These are phyloP conservation scores for Dendronephthya gigantea DNA, from an alignment of 64 coral and sea anemone species.

Conservation along the genomic window DNA sequence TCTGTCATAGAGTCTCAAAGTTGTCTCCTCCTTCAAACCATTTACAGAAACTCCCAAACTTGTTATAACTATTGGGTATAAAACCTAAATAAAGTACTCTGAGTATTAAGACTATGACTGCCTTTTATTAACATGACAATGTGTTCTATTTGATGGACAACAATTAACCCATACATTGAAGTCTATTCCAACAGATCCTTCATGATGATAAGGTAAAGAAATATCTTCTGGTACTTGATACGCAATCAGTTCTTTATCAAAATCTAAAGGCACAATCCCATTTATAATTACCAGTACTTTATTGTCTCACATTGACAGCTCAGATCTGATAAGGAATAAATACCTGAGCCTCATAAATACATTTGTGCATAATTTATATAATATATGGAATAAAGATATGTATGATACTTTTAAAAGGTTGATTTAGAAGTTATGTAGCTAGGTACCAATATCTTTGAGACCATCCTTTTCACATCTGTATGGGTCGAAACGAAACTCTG, in stretches of 20 bases:
- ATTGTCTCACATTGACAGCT: too few relatives aligned
- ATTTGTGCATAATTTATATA: not conserved
- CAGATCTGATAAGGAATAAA: too few relatives aligned
- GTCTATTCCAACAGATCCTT: constrained; percentile 69
- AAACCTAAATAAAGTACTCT: constrained; percentile 46
- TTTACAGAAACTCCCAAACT: constrained; percentile 83
- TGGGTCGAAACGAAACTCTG: constrained; percentile 51
- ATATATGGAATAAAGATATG: not conserved
- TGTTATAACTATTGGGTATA: constrained; percentile 59
- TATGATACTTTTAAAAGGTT: not conserved
- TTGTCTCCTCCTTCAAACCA: constrained; percentile 56
- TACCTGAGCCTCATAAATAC: too few relatives aligned
- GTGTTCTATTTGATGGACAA: too few relatives aligned
- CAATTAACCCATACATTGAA: constrained; percentile 56
- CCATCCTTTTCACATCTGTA: constrained; percentile 49
- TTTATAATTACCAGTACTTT: too few relatives aligned
- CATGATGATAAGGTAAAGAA: constrained; percentile 15
- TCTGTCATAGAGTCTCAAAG: constrained; percentile 59
- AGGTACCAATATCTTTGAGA: constrained; percentile 47
- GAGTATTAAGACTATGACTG: too few relatives aligned
- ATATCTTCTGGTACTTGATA: constrained; percentile 49
- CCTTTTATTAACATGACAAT: too few relatives aligned
- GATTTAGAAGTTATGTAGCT: not conserved
- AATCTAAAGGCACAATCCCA: constrained; percentile 35
- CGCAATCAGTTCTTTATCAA: constrained; percentile 52